phyloP scores from a whole-genome alignment of 2,113 vertebrate genomes.

The Atlantisia rogersi region DNA sequence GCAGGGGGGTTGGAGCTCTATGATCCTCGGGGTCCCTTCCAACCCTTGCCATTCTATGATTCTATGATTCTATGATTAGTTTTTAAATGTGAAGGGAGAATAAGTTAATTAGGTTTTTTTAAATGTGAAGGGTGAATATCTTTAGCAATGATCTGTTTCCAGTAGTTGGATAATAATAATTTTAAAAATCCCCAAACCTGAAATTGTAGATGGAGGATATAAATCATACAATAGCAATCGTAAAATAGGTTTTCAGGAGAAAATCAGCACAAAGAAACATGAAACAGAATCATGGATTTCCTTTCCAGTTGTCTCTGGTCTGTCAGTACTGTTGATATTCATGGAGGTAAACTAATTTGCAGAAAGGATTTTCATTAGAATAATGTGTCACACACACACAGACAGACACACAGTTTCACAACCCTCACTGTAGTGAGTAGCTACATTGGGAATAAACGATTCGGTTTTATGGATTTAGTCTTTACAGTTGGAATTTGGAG shows the following conservation, averaged over 20 bases:
- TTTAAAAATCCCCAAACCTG: neutral
- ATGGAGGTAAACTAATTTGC: neutral
- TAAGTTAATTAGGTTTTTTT: neutral
- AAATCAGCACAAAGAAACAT: neutral
- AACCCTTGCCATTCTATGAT: too few relatives aligned
- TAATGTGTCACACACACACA: neutral
- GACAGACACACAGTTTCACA: neutral
- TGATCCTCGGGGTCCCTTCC: too few relatives aligned
- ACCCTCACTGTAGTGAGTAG: neutral
- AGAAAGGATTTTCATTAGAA: neutral
- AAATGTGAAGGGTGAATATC: neutral
- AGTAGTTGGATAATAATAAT: neutral
- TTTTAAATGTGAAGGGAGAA: neutral
- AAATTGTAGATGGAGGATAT: neutral
- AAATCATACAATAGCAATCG: neutral
- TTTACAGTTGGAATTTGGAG: neutral
- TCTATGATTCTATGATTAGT: too few relatives aligned
- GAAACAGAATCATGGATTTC: neutral
- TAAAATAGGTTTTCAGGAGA: neutral
- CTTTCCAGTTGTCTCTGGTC: neutral
- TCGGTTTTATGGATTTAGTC: neutral
- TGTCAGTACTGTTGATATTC: neutral
- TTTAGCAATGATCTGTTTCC: neutral
- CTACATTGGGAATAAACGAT: neutral
- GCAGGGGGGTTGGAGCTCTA: too few relatives aligned